phyloP scores from a whole-genome alignment of 2,888 invertebrate species.

The Chalcis sispes region DNA sequence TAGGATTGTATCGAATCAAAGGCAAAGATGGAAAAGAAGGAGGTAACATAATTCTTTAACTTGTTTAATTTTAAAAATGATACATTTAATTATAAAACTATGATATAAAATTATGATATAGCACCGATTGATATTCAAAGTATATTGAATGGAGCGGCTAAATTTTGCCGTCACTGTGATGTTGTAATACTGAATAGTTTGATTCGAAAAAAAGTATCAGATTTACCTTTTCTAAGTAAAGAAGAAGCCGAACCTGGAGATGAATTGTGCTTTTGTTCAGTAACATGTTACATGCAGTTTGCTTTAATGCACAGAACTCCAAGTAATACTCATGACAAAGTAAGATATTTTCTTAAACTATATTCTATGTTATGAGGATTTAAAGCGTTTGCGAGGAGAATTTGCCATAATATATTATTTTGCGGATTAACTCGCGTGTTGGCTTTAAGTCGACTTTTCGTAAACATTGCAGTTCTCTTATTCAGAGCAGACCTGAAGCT shows the following conservation, averaged over 20 bases:
- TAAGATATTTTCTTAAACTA: conserved; percentile 60
- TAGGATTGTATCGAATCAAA: conserved; percentile 87
- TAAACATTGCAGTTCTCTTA: no score
- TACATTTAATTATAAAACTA: conserved; percentile 5
- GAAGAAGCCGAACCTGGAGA: conserved; percentile 83
- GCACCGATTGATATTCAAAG: conserved; percentile 92
- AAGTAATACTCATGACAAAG: conserved; percentile 79
- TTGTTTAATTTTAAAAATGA: conserved; percentile 11
- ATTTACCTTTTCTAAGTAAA: conserved; percentile 84
- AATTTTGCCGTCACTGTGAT: conserved; percentile 95
- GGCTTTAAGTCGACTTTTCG: no score
- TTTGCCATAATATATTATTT: no score
- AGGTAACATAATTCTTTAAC: conserved; percentile 76
- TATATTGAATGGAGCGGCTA: conserved; percentile 91
- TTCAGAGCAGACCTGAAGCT: no score
- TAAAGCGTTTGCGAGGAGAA: no score
- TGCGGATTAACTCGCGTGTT: no score
- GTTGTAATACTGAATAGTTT: conserved; percentile 91
- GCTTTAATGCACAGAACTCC: conserved; percentile 81
- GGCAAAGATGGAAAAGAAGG: conserved; percentile 91
- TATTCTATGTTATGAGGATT: background rate
- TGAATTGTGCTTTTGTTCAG: conserved; percentile 91
- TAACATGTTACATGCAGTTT: conserved; percentile 92
- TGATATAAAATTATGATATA: conserved; percentile 64
- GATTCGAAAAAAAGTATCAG: conserved; percentile 87